A percentile compares a stretch with the other conserved stretches of the same genome.
phyloP scores from a whole-genome alignment of 2,888 invertebrate genomes.

The Ophioninae sp. region DNA sequence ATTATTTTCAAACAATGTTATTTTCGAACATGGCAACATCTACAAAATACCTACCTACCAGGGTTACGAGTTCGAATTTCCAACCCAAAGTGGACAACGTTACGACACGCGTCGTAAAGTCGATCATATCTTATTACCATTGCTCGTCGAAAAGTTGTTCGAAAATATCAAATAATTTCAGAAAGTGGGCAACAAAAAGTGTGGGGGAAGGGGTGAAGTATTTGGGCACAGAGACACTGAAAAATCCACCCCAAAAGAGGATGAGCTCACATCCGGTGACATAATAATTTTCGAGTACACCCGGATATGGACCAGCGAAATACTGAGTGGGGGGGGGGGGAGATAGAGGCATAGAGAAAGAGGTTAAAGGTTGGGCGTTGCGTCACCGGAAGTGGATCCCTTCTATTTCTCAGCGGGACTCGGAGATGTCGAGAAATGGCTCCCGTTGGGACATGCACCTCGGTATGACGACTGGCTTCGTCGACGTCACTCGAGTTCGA shows the following conservation, averaged over 20 bases:
- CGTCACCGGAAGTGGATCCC: constrained; percentile 52
- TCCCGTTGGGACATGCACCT: constrained; percentile 38
- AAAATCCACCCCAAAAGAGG: constrained; percentile 1
- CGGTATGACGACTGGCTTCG: constrained; percentile 4
- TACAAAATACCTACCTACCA: too few species aligned
- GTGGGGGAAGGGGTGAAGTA: not conserved
- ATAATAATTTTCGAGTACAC: constrained; percentile 33
- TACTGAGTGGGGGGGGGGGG: not conserved
- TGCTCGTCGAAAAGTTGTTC: not conserved
- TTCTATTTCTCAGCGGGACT: constrained; percentile 32
- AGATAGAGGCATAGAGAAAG: constrained; percentile 17
- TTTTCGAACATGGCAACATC: too few species aligned
- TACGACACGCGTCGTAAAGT: too few species aligned
- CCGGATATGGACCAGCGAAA: too few species aligned
- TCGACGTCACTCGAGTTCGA: constrained; percentile 50
- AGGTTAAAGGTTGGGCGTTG: constrained; percentile 45
- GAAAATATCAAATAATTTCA: not conserved
- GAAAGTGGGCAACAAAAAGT: not conserved
- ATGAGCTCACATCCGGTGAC: not conserved
- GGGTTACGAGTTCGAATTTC: too few species aligned
- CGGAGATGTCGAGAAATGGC: constrained; percentile 59
- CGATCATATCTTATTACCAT: not conserved
- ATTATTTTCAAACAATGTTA: too few species aligned
- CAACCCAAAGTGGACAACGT: too few species aligned
- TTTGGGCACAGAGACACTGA: too few species aligned